Conservation (phyloP, 2,797 vertebrate species). For the Leptatherina wallacei region DNA sequence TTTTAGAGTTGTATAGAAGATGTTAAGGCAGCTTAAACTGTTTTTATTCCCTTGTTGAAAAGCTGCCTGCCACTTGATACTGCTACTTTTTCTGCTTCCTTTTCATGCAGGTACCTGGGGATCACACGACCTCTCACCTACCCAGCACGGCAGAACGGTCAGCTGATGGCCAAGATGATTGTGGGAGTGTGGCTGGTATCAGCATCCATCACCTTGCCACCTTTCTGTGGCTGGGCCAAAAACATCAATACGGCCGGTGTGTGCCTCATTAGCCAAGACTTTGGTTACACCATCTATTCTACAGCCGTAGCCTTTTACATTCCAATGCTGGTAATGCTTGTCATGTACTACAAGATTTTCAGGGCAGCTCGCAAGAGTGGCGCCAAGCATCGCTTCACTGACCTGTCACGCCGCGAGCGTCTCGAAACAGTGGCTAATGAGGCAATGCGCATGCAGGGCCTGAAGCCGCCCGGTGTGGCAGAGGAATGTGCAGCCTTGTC, state of each 20-base stretch:
- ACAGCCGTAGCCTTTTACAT: conserved; percentile 88
- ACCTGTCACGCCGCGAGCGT: conserved; percentile 76
- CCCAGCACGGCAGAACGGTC: conserved; percentile 85
- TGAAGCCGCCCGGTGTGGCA: conserved; percentile 79
- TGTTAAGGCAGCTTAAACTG: conserved; percentile 4
- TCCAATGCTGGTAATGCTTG: conserved; percentile 88
- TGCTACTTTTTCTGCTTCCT: conserved; percentile 43
- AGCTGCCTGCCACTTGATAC: neutral
- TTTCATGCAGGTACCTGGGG: conserved; percentile 81
- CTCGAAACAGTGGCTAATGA: conserved; percentile 80
- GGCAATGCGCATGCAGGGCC: conserved; percentile 82
- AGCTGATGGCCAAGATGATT: conserved; percentile 89
- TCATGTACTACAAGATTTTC: conserved; percentile 90
- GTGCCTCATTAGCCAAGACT: conserved; percentile 88
- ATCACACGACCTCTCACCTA: conserved; percentile 87
- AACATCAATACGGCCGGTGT: conserved; percentile 83
- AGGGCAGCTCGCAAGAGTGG: conserved; percentile 85
- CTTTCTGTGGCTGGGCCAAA: conserved; percentile 87
- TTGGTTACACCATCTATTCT: conserved; percentile 88
- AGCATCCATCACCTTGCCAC: conserved; percentile 87
- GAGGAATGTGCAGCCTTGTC: conserved; percentile 84
- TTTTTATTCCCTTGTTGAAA: conserved; percentile 2
- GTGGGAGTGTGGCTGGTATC: conserved; percentile 86
- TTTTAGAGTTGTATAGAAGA: neutral
- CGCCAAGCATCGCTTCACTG: conserved; percentile 84